Evolutionary conservation across 2,797 vertebrate genomes (phyloP), one percentile per base, ranked within the genome.

Genomic region (Gastrophryne carolinensis): DNA sequence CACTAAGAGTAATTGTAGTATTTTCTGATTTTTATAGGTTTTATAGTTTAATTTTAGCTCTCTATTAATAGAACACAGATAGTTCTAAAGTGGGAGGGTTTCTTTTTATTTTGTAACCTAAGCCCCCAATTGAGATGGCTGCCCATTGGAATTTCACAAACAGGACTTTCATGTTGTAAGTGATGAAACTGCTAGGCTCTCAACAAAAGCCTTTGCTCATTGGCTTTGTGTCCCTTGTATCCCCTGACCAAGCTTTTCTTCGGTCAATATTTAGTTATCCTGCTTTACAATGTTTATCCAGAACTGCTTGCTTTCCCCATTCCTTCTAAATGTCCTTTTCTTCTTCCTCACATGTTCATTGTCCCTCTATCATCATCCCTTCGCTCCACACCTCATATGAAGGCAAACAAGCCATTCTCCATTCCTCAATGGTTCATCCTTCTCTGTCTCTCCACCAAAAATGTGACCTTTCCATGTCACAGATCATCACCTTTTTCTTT

Each of bases 331-430:
- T 54, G 15, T 64, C 10, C 34, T 56, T 41, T 68, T 29, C 50
- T 13, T 35, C 13, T 27, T 23, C 15, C 39, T 44, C n/a, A 7
- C 9, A 13, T 34, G 49, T 19, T 39, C 53, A 68, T 29, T 39
- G 50, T 41, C 35, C 23, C 21, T 54, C 65, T 37, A 26, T 54
- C 50, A 35, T 56, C 49, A 35, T 54, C 50, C 56, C 23, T 29
- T 68, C 50, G 39, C 34, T 68, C 50, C n/a, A 54, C 65, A 68
- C 50, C 26, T 56, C 23, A 68, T 68, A 15, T 56, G n/a, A 54
- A 24, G 23, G 9, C 50, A 68, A 39, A 68, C 65, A 68, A 39
- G 23, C 52, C 17, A 27, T 41, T 12, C n/a, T 41, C 15, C 34
- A 39, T 6, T 39, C 32, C 29, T 68, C 50, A 54, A 32, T 27